Evolutionary conservation across 2,797 vertebrate species (phyloP).

Genomic region (Danio choprae): DNA sequence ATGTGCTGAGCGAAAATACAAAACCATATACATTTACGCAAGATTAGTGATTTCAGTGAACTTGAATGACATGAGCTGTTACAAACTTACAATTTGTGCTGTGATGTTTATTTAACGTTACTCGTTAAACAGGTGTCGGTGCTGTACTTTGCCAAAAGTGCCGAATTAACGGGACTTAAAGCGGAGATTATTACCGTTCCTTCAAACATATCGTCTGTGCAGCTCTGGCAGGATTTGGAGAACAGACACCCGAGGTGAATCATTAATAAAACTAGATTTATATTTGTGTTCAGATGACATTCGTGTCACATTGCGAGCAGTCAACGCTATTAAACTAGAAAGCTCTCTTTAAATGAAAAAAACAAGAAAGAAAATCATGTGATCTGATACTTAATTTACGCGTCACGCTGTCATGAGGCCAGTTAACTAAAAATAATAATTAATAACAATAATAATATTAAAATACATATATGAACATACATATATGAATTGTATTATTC

Average conservation of each 20-base stretch:
- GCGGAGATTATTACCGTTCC: conserved; percentile 79
- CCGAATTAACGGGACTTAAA: conserved; percentile 85
- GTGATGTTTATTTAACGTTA: not conserved
- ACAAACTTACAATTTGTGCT: not conserved
- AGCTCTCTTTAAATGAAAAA: too few species aligned
- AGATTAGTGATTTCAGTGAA: not conserved
- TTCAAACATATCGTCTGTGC: conserved; percentile 71
- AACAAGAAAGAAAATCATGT: too few species aligned
- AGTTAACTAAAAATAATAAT: too few species aligned
- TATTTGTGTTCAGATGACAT: not conserved
- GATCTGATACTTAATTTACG: too few species aligned
- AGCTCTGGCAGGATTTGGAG: conserved; percentile 84
- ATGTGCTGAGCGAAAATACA: not conserved
- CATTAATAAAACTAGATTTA: not conserved
- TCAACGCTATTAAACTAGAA: not conserved
- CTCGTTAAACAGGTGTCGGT: conserved; percentile 78
- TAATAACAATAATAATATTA: too few species aligned
- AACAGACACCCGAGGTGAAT: conserved; percentile 73
- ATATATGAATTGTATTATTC: too few species aligned
- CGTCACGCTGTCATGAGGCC: too few species aligned
- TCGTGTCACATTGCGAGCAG: not conserved
- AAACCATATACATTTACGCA: not conserved
- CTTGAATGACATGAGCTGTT: not conserved
- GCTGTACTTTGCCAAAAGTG: conserved; percentile 91
- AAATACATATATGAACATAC: too few species aligned